Base-by-base conservation (phyloP, 2,797 vertebrate species). In the Poeciliopsis turneri region DNA sequence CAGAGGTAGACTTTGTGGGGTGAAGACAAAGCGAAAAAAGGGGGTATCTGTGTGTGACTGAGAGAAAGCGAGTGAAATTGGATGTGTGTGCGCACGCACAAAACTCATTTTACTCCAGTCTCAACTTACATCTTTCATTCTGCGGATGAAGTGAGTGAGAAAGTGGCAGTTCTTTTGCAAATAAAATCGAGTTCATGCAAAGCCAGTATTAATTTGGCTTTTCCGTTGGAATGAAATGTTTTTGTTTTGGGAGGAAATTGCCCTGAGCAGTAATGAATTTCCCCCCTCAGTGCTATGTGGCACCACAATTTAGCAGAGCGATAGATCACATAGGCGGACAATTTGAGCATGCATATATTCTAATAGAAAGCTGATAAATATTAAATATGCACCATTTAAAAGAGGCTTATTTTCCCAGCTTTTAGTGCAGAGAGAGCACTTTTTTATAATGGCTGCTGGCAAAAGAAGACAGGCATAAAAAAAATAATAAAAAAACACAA, bases 161-260 rank as follows among this genome's bases (percentile, higher is more conserved):
- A 92, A 92, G 91, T 87, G 84, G 81, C 92, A 92, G 93, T 93
- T 95, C 94, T 95, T 93, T 94, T 93, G 92, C 92, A 95, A 96
- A 96, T 95, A 95, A 96, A 96, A 95, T 88, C 88, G 76, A 90
- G 90, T 94, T 94, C 91, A 94, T 92, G 91, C 94, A 93, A 93
- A 96, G 95, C 93, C 94, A 91, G 91, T 94, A 95, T 94, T 96
- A 94, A 96, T 96, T 95, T 95, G 89, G 91, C 90, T 95, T 95
- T 94, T 92, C 93, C 85, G 84, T 88, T 82, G 91, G 90, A 96
- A 95, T 96, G 89, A 95, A 96, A 96, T 96, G 94, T 95, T 96
- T 96, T 96, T 95, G 93, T 96, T 96, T 96, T 95, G 91, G 92
- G 93, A 93, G 94, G 93, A 95, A 96, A 95, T 95, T 94, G 95